Evolutionary conservation across 2,888 invertebrate genomes (phyloP).

Genomic region (Chromoteleia sp.): DNA sequence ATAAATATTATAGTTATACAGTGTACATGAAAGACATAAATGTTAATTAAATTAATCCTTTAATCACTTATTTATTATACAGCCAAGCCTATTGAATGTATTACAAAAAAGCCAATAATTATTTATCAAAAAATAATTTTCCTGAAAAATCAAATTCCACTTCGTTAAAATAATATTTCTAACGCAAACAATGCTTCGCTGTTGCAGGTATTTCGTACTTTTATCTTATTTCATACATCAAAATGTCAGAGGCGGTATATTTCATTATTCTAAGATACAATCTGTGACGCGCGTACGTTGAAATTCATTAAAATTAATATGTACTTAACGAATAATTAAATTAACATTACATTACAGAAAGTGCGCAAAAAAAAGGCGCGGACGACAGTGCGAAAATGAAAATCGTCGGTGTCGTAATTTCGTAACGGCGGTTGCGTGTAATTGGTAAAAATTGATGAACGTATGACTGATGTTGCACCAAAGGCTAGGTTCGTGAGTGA

Average conservation of each 20-base stretch:
- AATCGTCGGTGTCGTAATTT: slow-evolving; percentile 27
- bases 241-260: slow-evolving; percentile 38
- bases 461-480: slow-evolving; percentile 33
- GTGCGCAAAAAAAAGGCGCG: no score
- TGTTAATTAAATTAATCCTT: no score
- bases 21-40: no score
- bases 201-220: slow-evolving; percentile 15
- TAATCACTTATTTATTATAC: no score
- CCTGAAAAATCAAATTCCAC: neutral
- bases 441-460: slow-evolving; percentile 58
- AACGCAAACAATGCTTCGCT: slow-evolving; percentile 7
- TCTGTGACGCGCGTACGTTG: neutral
- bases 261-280: slow-evolving; percentile 3
- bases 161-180: neutral
- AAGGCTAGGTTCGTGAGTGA: slow-evolving; percentile 64
- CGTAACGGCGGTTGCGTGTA: slow-evolving; percentile 27
- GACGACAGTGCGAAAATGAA: slow-evolving; percentile 17
- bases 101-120: neutral
- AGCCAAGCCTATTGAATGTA: no score
- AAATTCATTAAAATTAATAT: slow-evolving; percentile 32
- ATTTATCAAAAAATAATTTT: neutral
- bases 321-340: slow-evolving; percentile 17
- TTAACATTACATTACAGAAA: neutral
- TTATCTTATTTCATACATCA: slow-evolving; percentile 12
- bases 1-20: no score